Conservation (phyloP, 2,113 vertebrate genomes). For the Phaethornis superciliosus region DNA sequence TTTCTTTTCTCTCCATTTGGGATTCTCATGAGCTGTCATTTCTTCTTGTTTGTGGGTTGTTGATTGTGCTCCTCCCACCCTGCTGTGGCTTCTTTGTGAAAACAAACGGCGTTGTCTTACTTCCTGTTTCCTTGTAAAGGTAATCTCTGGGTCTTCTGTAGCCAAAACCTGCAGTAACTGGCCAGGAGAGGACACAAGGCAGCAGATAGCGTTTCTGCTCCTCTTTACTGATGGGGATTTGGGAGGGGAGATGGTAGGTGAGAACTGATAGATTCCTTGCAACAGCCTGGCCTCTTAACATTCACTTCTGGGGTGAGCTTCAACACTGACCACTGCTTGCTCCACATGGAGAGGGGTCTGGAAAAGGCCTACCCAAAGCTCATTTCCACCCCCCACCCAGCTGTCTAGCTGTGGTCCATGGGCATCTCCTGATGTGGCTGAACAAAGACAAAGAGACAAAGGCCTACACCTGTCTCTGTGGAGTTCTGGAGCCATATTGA, state of each 20-base stretch:
- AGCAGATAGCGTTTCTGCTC: neutral
- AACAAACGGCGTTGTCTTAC: neutral
- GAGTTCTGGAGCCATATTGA: no score
- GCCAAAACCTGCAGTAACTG: neutral
- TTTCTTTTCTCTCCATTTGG: neutral
- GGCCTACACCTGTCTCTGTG: no score
- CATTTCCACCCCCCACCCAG: no score
- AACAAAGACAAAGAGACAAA: no score
- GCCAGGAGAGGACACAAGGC: neutral
- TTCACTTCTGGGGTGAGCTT: neutral
- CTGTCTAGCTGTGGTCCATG: no score
- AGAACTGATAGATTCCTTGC: neutral
- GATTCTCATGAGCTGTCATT: neutral
- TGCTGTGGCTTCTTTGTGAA: neutral
- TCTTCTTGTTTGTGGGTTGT: neutral
- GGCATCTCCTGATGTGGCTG: no score
- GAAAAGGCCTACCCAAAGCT: no score
- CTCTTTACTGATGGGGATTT: neutral
- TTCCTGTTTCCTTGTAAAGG: neutral
- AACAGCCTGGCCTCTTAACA: neutral
- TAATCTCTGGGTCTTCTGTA: neutral
- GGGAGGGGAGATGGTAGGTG: neutral
- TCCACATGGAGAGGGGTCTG: no score
- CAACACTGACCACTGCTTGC: no score
- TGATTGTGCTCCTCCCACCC: neutral